phyloP scores from a whole-genome alignment of 2,797 vertebrate genomes.

The Cirrhinus molitorella region DNA sequence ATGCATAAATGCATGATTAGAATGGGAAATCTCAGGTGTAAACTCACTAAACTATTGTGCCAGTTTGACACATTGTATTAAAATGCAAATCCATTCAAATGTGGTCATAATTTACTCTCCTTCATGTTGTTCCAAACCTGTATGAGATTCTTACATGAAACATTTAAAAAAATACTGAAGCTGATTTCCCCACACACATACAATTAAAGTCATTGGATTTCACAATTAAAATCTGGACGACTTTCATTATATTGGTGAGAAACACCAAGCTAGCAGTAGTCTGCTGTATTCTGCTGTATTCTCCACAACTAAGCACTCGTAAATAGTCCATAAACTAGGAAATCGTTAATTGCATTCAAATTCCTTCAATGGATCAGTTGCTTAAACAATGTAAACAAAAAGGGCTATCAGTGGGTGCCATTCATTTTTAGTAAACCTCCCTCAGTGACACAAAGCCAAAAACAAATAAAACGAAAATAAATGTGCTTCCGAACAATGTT shows the following conservation, averaged over 20 bases:
- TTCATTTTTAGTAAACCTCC: not conserved
- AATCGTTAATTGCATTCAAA: not conserved
- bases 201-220: not conserved
- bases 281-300: not conserved
- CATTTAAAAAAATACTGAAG: not conserved
- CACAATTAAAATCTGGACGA: too few relatives aligned
- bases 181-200: not conserved
- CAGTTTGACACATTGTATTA: not conserved
- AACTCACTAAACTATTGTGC: not conserved
- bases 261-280: too few relatives aligned
- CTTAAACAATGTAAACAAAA: not conserved
- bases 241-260: not conserved
- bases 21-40: not conserved
- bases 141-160: not conserved
- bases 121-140: not conserved
- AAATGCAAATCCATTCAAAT: not conserved
- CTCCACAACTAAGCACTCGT: not conserved
- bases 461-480: conserved; percentile 17
- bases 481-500: conserved; percentile 10
- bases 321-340: not conserved
- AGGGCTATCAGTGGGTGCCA: not conserved
- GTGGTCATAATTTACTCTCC: too few relatives aligned
- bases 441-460: conserved; percentile 7
- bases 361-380: not conserved
- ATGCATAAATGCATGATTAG: not conserved